Percentiles rank a stretch among this genome's conserved stretches.
These are phyloP conservation scores for Desmodus rotundus DNA, from an alignment of 2,113 vertebrate genomes.

Conservation along the genomic window DNA sequence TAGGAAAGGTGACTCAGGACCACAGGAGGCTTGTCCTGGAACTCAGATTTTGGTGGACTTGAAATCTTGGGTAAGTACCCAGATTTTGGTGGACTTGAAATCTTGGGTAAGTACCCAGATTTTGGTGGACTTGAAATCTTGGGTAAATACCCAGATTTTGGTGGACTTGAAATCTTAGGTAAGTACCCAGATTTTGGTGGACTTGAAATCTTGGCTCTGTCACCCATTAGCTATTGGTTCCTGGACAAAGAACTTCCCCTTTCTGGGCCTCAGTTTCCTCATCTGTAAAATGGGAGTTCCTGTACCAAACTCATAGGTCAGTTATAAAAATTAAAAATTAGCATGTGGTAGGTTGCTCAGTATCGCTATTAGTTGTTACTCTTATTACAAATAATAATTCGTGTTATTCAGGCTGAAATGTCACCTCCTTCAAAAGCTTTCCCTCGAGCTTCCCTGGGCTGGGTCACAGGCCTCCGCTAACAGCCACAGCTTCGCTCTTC, in stretches of 20 bases:
- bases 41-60: neutral
- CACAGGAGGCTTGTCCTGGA: neutral
- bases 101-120: no score
- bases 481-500: neutral
- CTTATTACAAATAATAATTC: neutral
- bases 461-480: neutral
- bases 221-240: neutral
- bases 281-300: neutral
- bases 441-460: neutral
- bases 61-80: slow-evolving; percentile 4
- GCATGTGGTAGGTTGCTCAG: neutral
- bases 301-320: neutral
- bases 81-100: no score
- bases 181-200: neutral
- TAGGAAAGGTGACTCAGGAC: neutral
- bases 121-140: neutral
- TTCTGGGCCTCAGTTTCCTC: neutral
- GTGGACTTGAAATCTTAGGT: no score
- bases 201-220: neutral
- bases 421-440: neutral
- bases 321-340: neutral
- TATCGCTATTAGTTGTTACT: neutral
- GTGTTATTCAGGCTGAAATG: neutral
- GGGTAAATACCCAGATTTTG: neutral
- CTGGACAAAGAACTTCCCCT: neutral